Evolutionary conservation across 2,113 vertebrate genomes (phyloP), one percentile per base, ranked within the genome.

Genomic region (Spilogale gracilis): DNA sequence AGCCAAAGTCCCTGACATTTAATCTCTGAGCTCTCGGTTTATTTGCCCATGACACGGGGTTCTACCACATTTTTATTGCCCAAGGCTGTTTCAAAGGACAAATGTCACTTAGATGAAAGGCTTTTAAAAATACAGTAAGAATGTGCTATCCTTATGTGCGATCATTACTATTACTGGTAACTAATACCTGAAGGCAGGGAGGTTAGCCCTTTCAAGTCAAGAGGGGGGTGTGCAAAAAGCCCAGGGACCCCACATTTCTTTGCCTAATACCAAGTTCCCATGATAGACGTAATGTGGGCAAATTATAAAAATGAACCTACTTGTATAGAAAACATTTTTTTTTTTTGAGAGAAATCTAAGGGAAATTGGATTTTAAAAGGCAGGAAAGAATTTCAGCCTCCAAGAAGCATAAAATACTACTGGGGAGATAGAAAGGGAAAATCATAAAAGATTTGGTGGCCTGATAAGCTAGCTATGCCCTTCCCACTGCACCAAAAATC

Each of bases 21-120:
- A 12, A 63, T 63, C 67, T 82, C 79, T 78, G 45, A 73, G 65
- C 25, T 71, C 63, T 74, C 9, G 65, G 23, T 25, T 85, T 67
- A 85, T 81, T 65, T 89, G 89, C 56, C 78, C 90, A 54, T n/a
- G 69, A 61, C 94, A 91, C 85, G 80, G 48, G 80, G 71, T 32
- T 65, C 73, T 67, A 43, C 32, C 14, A 3, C 23, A 38, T 63
- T 96, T 94, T 96, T 92, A 95, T 63, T 94, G 97, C 95, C 94
- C 96, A 96, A 48, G 45, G 38, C 89, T 78, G 6, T 87, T 93
- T 73, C 92, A 97, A 73, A 94, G 71, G 58, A 80, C 65, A 58
- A 63, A 84, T n/a, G 43, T 32, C 50, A 94, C 81, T 56, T 78
- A 54, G 16, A 79, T 11, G 52, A 58, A 90, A 94, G n/a, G n/a